These are phyloP conservation scores for Spea multiplicata DNA, from an alignment of 2,113 vertebrate species.

Conservation along the genomic window DNA sequence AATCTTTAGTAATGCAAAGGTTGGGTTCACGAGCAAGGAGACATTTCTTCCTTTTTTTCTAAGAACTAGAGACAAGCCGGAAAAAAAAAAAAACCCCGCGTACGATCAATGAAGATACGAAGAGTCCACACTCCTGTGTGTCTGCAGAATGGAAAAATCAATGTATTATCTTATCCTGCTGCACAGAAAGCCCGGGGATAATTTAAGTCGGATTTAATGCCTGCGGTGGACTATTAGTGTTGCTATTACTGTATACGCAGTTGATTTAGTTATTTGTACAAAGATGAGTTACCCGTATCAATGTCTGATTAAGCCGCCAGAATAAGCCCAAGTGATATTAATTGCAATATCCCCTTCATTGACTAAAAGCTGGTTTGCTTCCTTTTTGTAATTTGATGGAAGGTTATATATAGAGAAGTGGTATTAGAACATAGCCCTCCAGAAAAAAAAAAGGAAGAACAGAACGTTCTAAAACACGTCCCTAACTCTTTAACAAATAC, in stretches of 20 bases:
- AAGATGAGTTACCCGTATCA: constrained; percentile 24
- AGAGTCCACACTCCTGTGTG: neutral
- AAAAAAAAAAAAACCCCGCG: neutral
- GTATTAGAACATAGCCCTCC: neutral
- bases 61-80: neutral
- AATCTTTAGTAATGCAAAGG: neutral
- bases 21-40: neutral
- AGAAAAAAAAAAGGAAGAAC: neutral
- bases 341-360: constrained; percentile 1
- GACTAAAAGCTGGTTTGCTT: neutral
- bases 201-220: constrained; percentile 10
- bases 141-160: constrained; percentile 34
- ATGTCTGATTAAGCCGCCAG: constrained; percentile 17
- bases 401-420: constrained; percentile 10
- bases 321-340: constrained; percentile 9
- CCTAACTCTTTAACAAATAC: neutral
- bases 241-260: constrained; percentile 6
- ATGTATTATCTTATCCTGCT: constrained; percentile 22
- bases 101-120: constrained; percentile 9
- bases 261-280: constrained; percentile 31
- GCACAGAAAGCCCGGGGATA: constrained; percentile 26
- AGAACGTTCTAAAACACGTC: neutral
- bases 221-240: constrained; percentile 10
- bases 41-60: neutral
- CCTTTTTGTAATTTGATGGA: neutral